phyloP scores from a whole-genome alignment of 1,140 invertebrate genomes.

The Heliothis virescens region DNA sequence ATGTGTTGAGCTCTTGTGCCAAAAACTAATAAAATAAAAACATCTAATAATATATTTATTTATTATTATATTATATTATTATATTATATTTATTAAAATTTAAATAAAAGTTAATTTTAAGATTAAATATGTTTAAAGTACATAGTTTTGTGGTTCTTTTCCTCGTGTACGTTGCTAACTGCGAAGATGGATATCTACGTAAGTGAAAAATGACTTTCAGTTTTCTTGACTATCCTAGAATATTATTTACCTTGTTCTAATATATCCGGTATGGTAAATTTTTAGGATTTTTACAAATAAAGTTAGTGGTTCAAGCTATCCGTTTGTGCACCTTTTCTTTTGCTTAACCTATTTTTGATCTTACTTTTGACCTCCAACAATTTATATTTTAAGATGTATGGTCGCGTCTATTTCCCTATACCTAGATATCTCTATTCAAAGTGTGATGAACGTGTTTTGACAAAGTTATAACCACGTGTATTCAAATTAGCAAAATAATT shows the following conservation, averaged over 20 bases:
- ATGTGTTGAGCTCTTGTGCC: slow-evolving; percentile 59
- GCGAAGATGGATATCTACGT: slow-evolving; percentile 65
- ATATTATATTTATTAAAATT: slow-evolving; percentile 17
- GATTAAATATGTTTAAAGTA: slow-evolving; percentile 57
- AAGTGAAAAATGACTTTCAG: slow-evolving; percentile 53
- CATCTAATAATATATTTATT: background rate
- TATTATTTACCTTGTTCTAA: no score
- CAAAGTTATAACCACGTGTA: no score
- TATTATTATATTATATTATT: no score
- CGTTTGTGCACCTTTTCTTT: no score
- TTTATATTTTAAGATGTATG: no score
- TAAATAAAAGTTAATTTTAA: slow-evolving; percentile 34
- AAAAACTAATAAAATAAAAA: slow-evolving; percentile 28
- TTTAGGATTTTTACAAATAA: no score
- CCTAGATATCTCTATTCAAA: background rate
- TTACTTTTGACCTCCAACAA: no score
- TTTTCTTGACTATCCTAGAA: slow-evolving; percentile 4
- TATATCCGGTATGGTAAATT: no score
- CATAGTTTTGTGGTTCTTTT: slow-evolving; percentile 58
- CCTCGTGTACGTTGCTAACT: slow-evolving; percentile 51
- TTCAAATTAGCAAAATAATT: no score
- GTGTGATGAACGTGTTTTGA: background rate
- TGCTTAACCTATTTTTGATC: no score
- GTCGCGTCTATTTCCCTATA: no score
- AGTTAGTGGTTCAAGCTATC: no score